Evolutionary conservation across 2,888 invertebrate species (phyloP), one percentile per base, ranked within the genome.

Genomic region (Apotomis turbidana): DNA sequence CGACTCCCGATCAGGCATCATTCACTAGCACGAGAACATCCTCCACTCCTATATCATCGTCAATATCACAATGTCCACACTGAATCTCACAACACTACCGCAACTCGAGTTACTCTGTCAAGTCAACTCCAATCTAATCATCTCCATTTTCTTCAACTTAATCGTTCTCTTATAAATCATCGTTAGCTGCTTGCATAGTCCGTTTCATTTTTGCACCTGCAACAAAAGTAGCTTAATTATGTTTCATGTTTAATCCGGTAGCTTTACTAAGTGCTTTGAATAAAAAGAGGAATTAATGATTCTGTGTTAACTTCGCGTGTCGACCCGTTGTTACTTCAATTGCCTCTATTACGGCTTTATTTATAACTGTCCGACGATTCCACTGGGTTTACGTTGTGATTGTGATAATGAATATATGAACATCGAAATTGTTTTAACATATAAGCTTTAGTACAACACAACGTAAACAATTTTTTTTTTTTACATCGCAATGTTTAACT

Each of bases 1-100:
- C 81, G 92, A 88, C 85, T 94, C 94, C 86, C 94, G 89, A 88
- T 94, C 94, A 87, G 94, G 94, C 94, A 94, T 94, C 86, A 88
- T 91, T 88, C 81, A 85, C 79, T 85, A 83, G 74, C 85, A 87
- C 83, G 82, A 76, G 81, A 78, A 80, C 88, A 87, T 87, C 79
- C 78, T 79, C 77, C 77, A 85, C 81, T 85, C 79, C 58, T 70
- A 70, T 67, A 76, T 74, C 74, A 75, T 70, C 77, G 77, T 76
- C 76, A 79, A 75, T 27, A 27, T 27, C 27, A 27, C 27, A 27
- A 27, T 27, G 27, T 74, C 44, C 12, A n/a, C 60, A 27, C 8
- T 49, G 13, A 70, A 51, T 66, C 54, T 49, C 38, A 62, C 66
- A 55, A 46, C 63, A 66, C 66, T 57, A 12, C 44, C 13, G 13